phyloP scores from a whole-genome alignment of 2,113 vertebrate species.

The Sceloporus tristichus region DNA sequence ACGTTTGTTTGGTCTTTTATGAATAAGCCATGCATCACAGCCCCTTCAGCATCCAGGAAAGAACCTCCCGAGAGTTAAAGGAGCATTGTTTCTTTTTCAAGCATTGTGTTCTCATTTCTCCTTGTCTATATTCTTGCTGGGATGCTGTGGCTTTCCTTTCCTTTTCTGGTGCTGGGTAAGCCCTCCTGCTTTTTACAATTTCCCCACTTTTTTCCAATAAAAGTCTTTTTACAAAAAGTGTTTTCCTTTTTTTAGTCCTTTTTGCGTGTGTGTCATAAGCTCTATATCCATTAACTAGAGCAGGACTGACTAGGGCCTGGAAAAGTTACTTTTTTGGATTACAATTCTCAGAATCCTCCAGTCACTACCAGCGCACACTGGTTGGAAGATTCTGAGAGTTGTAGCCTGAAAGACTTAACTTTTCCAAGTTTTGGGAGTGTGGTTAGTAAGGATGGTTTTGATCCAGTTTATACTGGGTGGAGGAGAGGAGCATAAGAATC shows the following conservation, averaged over 20 bases:
- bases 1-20: conserved; percentile 2
- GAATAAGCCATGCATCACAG: neutral
- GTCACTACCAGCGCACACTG: too few species aligned
- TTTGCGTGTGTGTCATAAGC: neutral
- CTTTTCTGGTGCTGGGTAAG: conserved; percentile 25
- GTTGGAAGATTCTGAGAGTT: too few species aligned
- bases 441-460: neutral
- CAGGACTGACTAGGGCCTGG: neutral
- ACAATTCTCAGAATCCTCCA: neutral
- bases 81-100: fast-evolving
- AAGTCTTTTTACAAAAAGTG: conserved; percentile 53
- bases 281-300: neutral
- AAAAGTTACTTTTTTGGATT: too few species aligned
- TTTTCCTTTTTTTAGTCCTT: fast-evolving
- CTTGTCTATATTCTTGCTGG: neutral
- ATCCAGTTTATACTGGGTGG: neutral
- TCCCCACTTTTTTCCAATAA: conserved; percentile 74
- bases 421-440: neutral
- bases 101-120: neutral
- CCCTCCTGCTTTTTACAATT: conserved; percentile 54
- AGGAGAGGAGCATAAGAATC: neutral
- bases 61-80: neutral
- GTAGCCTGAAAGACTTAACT: too few species aligned
- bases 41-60: conserved; percentile 19
- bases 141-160: conserved; percentile 35